These are phyloP conservation scores for Bombus cullumanus DNA, from an alignment of 1,140 invertebrate genomes.

Conservation along the genomic window DNA sequence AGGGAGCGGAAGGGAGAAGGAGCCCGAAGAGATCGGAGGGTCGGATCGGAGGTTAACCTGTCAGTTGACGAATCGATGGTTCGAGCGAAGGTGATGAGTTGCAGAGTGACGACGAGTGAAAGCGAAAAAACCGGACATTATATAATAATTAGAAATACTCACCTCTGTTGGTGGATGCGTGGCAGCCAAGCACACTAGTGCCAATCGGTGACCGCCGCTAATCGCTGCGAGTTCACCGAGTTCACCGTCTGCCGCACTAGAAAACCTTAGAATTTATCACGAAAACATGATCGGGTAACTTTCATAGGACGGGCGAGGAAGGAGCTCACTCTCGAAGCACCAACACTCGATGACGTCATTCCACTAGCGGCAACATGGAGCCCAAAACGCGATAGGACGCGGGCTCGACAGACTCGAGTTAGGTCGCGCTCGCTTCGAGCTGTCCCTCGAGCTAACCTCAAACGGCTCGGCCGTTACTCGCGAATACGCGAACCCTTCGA, in stretches of 20 bases:
- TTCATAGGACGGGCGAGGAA: constrained; percentile 46
- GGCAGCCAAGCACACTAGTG: constrained; percentile 10
- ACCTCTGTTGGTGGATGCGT: constrained; percentile 49
- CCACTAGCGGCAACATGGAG: constrained; percentile 65
- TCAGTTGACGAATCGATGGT: constrained; percentile 72
- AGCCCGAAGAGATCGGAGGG: constrained; percentile 7
- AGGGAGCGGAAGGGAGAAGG: not conserved
- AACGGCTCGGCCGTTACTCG: constrained; percentile 7
- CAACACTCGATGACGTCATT: constrained; percentile 76
- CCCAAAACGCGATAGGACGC: constrained; percentile 57
- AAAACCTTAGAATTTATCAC: constrained; percentile 72
- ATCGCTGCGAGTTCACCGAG: constrained; percentile 44
- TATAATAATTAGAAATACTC: constrained; percentile 65
- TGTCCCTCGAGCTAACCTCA: constrained; percentile 55
- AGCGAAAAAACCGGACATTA: constrained; percentile 44
- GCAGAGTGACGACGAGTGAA: constrained; percentile 8
- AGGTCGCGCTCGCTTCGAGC: constrained; percentile 19
- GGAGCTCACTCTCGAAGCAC: constrained; percentile 60
- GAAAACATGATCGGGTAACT: constrained; percentile 75
- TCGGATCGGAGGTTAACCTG: constrained; percentile 74
- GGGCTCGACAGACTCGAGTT: constrained; percentile 22
- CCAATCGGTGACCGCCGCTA: not conserved
- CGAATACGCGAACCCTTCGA: not conserved
- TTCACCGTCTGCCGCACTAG: constrained; percentile 51
- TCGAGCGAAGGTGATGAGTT: constrained; percentile 18